Conservation (phyloP, 2,113 vertebrate genomes). For the Psophia crepitans region DNA sequence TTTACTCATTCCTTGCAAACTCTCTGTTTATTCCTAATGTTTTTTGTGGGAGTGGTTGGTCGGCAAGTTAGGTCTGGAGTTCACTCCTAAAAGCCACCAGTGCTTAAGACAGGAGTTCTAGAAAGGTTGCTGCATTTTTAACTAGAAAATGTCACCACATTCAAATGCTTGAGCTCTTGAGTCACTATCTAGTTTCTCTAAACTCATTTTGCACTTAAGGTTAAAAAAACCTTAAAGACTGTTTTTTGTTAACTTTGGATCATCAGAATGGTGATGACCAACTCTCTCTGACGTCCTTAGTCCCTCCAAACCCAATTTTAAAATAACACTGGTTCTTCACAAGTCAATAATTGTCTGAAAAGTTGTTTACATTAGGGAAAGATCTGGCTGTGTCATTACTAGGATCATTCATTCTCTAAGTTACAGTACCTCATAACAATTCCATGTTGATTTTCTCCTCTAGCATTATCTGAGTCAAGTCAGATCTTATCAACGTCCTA, state of each 20-base stretch:
- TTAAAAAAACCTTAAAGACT: slow-evolving; percentile 26
- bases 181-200: neutral
- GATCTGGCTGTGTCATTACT: neutral
- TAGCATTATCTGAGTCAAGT: neutral
- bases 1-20: neutral
- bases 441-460: neutral
- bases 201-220: neutral
- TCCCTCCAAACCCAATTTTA: neutral
- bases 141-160: neutral
- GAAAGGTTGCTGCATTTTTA: neutral
- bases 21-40: neutral
- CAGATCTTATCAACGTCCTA: neutral
- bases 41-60: neutral
- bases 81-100: neutral
- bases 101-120: neutral
- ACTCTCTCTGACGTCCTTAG: neutral
- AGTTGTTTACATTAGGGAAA: neutral
- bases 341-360: neutral
- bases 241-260: slow-evolving; percentile 26
- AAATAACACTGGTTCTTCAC: slow-evolving; percentile 15
- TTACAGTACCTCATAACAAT: neutral
- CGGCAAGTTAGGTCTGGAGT: neutral
- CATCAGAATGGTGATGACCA: neutral
- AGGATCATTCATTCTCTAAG: neutral
- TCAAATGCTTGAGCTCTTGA: neutral